A percentile compares a stretch with the other conserved stretches of the same genome.
phyloP scores from a whole-genome alignment of 1,140 invertebrate genomes.

The Drosophila malerkotliana region DNA sequence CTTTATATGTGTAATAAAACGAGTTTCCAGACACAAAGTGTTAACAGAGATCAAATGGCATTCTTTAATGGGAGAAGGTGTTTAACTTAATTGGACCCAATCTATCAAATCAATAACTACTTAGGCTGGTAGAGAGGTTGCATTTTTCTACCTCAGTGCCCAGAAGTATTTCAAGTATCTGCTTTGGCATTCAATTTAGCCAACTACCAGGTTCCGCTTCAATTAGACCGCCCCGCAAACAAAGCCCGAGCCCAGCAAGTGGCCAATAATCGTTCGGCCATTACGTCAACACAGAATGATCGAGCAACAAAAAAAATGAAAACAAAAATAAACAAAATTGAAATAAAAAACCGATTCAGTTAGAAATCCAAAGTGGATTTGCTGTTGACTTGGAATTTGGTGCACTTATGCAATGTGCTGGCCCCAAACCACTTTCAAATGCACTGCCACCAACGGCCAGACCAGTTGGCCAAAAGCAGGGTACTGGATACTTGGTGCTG shows the following conservation, averaged over 20 bases:
- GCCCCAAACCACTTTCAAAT: constrained; percentile 79
- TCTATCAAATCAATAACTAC: background rate
- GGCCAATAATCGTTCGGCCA: constrained; percentile 56
- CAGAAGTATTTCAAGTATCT: constrained; percentile 42
- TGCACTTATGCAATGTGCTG: constrained; percentile 75
- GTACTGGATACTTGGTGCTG: constrained; percentile 27
- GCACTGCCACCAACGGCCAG: constrained; percentile 42
- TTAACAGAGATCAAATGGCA: constrained; percentile 22
- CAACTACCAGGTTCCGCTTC: constrained; percentile 63
- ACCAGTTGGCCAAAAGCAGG: constrained; percentile 52
- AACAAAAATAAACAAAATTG: constrained; percentile 2
- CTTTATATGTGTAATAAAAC: constrained; percentile 45
- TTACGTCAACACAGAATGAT: constrained; percentile 77
- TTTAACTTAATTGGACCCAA: background rate
- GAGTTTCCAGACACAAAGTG: constrained; percentile 43
- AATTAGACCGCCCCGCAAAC: constrained; percentile 44
- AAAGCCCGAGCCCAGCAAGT: constrained; percentile 30
- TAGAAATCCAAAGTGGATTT: constrained; percentile 63
- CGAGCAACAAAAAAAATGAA: constrained; percentile 28
- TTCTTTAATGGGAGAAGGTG: background rate
- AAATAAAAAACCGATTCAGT: constrained; percentile 57
- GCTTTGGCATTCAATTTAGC: constrained; percentile 40
- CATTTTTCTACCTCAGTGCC: constrained; percentile 11
- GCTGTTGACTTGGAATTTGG: constrained; percentile 60
- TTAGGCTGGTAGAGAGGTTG: background rate